Conservation (phyloP, 37 sponge, comb jelly and placozoan species). For the Oopsacas minuta region DNA sequence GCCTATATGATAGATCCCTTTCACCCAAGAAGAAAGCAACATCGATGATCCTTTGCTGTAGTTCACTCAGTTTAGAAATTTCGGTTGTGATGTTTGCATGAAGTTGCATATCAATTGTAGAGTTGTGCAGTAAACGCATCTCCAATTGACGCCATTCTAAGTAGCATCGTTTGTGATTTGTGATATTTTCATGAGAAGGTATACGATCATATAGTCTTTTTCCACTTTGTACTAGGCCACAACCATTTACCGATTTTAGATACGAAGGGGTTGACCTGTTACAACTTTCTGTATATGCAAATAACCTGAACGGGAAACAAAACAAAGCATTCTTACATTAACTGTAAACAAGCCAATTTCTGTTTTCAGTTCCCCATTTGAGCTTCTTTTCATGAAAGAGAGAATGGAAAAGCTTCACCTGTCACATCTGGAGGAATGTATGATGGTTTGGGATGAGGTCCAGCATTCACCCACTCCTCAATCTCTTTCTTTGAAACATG, state of each 20-base stretch:
- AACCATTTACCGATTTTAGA: constrained; percentile 13
- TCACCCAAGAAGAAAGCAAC: constrained; percentile 15
- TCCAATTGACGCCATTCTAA: constrained; percentile 20
- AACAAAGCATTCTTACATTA: constrained; percentile 6
- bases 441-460: constrained; percentile 12
- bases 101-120: constrained; percentile 16
- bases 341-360: constrained; percentile 16
- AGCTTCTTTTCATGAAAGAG: neutral
- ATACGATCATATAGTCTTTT: constrained; percentile 9
- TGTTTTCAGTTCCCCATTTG: constrained; percentile 13
- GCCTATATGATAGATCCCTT: neutral
- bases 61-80: neutral
- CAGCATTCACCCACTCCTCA: constrained; percentile 20
- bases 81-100: constrained; percentile 18
- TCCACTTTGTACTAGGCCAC: neutral
- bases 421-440: constrained; percentile 17
- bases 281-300: neutral
- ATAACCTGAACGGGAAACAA: constrained; percentile 9
- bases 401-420: constrained; percentile 17
- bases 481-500: constrained; percentile 17
- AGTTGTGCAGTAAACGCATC: neutral
- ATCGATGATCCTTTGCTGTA: constrained; percentile 15
- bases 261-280: constrained; percentile 17
- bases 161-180: constrained; percentile 19
- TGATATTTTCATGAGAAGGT: neutral